Base-by-base conservation (phyloP, 2,797 vertebrate genomes). In the Arremon brunneinucha region DNA sequence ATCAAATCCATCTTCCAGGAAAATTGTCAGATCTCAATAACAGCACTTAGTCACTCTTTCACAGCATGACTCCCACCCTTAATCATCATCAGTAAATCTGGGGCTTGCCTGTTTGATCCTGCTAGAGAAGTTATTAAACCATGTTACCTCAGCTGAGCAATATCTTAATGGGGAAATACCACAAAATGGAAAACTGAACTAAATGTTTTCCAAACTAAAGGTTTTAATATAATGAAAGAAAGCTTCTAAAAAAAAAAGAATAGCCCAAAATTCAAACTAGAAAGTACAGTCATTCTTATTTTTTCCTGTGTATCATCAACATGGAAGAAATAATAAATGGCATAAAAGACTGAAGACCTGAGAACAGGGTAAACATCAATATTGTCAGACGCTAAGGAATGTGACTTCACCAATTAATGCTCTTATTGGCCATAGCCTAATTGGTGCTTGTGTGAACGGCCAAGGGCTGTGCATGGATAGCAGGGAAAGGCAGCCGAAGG, bases 1-100 rank as follows among this genome's bases (percentile, higher is more conserved):
- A 94, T 94, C 91, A 91, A 70, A 87, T 86, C 82, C 70, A 69
- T 86, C 69, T 92, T 91, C 52, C 85, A 95, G 88, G 86, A 95
- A 96, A 96, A 87, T 78, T 32, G 79, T 65, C 68, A 77, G 88
- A 69, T 89, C 76, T 93, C 74, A 86, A 50, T 64, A 92, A 74
- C 62, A 89, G 92, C 63, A 87, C 78, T 91, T 87, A 95, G 71
- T 57, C 90, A 75, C 60, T 93, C 65, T 62, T 69, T 95, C 77
- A 89, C 72, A 59, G 91, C 64, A 32, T 91, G 83, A 87, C 59
- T 97, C 70, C 52, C 44, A 65, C 60, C 81, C 81, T 93, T 94
- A 80, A 75, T 92, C 83, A 91, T 46, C 50, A 60, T 62, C 24
- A 55, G 28, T 49, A 89, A 92, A 71, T 46, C 69, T 44, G 77